Evolutionary conservation across 2,888 invertebrate species (phyloP).

Genomic region (Drosophila borealis): DNA sequence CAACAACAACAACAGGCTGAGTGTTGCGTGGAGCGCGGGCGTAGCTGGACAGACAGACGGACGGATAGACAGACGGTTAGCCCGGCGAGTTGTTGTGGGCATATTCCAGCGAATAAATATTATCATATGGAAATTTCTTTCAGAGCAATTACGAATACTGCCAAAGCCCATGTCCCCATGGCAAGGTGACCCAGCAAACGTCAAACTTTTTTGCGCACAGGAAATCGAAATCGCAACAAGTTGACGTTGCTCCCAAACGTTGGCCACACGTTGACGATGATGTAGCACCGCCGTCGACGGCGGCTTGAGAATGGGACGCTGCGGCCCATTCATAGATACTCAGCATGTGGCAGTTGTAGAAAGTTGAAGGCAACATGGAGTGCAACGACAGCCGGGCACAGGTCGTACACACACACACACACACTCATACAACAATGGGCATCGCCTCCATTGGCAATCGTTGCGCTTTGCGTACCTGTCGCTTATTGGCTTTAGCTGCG

Average conservation of each 20-base stretch:
- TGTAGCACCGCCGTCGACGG: slow-evolving; percentile 64
- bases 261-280: slow-evolving; percentile 67
- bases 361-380: slow-evolving; percentile 61
- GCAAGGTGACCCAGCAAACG: slow-evolving; percentile 68
- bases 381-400: slow-evolving; percentile 44
- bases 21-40: slow-evolving; percentile 72
- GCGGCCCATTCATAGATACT: slow-evolving; percentile 65
- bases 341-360: slow-evolving; percentile 74
- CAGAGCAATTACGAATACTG: slow-evolving; percentile 76
- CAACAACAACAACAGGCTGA: slow-evolving; percentile 40
- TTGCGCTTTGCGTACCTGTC: slow-evolving; percentile 68
- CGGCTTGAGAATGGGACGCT: slow-evolving; percentile 31
- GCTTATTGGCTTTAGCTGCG: slow-evolving; percentile 30
- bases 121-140: slow-evolving; percentile 78
- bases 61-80: slow-evolving; percentile 41
- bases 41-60: slow-evolving; percentile 43
- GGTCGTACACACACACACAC: slow-evolving; percentile 40
- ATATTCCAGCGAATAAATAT: slow-evolving; percentile 75
- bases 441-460: slow-evolving; percentile 38
- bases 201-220: slow-evolving; percentile 67
- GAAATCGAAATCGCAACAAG: slow-evolving; percentile 78
- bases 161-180: slow-evolving; percentile 26
- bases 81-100: slow-evolving; percentile 53
- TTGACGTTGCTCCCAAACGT: slow-evolving; percentile 57
- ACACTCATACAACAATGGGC: slow-evolving; percentile 20